Conservation (phyloP, 2,113 vertebrate genomes). For the Crypturellus undulatus region DNA sequence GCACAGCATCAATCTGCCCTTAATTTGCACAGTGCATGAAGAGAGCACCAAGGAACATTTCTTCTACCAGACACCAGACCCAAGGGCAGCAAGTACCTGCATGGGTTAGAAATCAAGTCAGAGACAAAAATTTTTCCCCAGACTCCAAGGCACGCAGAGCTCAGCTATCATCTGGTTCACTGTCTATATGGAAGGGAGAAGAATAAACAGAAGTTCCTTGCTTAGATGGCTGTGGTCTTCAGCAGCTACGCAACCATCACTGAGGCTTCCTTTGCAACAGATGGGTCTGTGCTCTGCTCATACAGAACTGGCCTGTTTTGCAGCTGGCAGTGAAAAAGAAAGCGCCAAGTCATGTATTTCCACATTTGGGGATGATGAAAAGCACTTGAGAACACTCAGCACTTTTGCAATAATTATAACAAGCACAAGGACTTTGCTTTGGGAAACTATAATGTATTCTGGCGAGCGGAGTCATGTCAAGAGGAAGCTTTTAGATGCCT, state of each 20-base stretch:
- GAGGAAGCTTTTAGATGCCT: conserved; percentile 58
- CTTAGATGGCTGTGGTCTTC: accelerated
- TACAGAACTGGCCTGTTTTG: conserved; percentile 63
- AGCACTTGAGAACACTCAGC: conserved; percentile 59
- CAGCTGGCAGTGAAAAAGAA: conserved; percentile 67
- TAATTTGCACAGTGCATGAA: neutral
- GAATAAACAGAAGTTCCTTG: neutral
- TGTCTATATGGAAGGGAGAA: neutral
- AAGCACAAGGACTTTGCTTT: conserved; percentile 51
- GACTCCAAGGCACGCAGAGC: neutral
- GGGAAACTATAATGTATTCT: conserved; percentile 65
- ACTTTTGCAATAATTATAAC: conserved; percentile 66
- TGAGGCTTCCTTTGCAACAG: neutral
- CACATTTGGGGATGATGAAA: conserved; percentile 71
- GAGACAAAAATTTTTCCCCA: neutral
- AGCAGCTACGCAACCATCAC: neutral
- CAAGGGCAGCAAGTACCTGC: neutral
- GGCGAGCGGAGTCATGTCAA: conserved; percentile 52
- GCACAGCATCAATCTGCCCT: neutral
- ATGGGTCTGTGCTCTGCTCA: conserved; percentile 26
- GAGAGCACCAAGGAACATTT: neutral
- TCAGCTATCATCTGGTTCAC: neutral
- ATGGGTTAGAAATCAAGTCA: neutral
- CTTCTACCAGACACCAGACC: neutral
- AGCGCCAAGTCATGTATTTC: conserved; percentile 67